These are phyloP conservation scores for Parus major DNA, from an alignment of 2,113 vertebrate species.

Conservation along the genomic window DNA sequence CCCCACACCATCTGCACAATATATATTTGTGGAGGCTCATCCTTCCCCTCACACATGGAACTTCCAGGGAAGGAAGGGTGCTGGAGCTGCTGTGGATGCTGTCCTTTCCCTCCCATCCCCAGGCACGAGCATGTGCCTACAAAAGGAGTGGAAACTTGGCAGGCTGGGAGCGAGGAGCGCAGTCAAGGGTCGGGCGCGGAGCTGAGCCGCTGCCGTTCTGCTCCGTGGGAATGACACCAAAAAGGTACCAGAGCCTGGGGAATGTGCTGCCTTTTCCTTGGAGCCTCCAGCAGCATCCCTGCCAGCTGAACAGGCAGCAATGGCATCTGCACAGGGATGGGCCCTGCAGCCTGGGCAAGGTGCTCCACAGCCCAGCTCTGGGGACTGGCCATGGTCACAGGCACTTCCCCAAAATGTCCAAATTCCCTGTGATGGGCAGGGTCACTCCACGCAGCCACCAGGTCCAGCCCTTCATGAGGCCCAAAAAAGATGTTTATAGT, in stretches of 20 bases:
- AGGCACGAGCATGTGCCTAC: background rate
- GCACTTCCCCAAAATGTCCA: background rate
- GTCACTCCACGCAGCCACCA: background rate
- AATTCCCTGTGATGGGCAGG: background rate
- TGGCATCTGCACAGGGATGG: background rate
- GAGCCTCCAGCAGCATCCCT: background rate
- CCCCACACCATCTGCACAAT: background rate
- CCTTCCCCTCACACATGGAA: accelerated
- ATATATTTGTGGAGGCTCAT: accelerated
- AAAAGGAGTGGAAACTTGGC: slow-evolving; percentile 69
- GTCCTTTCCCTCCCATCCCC: slow-evolving; percentile 24
- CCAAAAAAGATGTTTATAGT: background rate
- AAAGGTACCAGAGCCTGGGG: background rate
- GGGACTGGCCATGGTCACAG: background rate
- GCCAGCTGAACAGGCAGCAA: background rate
- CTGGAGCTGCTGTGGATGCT: background rate
- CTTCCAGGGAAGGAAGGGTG: slow-evolving; percentile 21
- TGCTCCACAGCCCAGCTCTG: background rate
- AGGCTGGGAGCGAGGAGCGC: background rate
- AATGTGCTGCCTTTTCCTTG: background rate
- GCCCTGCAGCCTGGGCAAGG: background rate
- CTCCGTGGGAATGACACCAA: slow-evolving; percentile 28
- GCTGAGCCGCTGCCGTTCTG: background rate
- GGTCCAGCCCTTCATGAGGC: background rate
- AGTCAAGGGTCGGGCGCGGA: background rate